Evolutionary conservation across 2,888 invertebrate genomes (phyloP).

Genomic region (Andrena chrysosceles): DNA sequence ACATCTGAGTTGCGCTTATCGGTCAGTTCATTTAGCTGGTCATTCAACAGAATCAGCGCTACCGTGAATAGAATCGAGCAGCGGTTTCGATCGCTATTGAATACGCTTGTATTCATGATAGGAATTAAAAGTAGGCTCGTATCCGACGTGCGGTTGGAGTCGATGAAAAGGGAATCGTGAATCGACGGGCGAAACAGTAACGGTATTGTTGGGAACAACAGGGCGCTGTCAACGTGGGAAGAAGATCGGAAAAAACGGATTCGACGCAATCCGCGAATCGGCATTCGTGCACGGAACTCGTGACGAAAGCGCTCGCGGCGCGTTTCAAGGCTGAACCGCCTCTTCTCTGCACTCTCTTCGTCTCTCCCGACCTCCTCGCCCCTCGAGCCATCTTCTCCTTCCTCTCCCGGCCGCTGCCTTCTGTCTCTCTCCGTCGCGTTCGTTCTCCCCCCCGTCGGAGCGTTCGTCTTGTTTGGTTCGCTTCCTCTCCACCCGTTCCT

Average conservation of each 20-base stretch:
- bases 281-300: slow-evolving; percentile 56
- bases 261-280: slow-evolving; percentile 46
- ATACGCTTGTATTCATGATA: neutral
- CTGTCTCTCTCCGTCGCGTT: neutral
- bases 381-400: slow-evolving; percentile 20
- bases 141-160: neutral
- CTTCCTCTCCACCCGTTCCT: slow-evolving; percentile 15
- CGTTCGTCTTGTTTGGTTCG: neutral
- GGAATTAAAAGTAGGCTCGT: neutral
- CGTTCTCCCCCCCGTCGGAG: neutral
- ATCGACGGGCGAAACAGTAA: slow-evolving; percentile 11
- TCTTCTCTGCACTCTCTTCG: slow-evolving; percentile 40
- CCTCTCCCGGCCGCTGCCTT: slow-evolving; percentile 13
- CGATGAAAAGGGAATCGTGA: neutral
- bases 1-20: too few relatives aligned
- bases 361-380: slow-evolving; percentile 24
- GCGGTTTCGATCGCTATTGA: too few relatives aligned
- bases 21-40: too few relatives aligned
- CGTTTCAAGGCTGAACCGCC: slow-evolving; percentile 70
- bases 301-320: slow-evolving; percentile 50
- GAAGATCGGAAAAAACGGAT: slow-evolving; percentile 52
- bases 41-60: too few relatives aligned
- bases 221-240: slow-evolving; percentile 27
- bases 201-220: slow-evolving; percentile 27
- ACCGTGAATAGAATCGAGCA: too few relatives aligned